phyloP scores from a whole-genome alignment of 2,888 invertebrate genomes.

The Drosophila heteroneura region DNA sequence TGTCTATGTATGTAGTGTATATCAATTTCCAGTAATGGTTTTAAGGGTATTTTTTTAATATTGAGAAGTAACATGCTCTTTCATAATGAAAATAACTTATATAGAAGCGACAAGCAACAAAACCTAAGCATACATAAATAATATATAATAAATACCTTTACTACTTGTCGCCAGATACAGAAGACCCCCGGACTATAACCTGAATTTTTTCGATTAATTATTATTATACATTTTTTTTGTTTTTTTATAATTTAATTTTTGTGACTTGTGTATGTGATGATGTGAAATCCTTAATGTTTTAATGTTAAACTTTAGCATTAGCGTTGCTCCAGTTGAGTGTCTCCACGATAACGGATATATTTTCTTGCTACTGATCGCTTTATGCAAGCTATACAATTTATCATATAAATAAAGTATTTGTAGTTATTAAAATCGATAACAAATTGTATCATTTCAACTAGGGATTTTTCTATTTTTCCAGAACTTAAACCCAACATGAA shows the following conservation, averaged over 20 bases:
- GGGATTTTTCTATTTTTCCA: background rate
- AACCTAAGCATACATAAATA: constrained; percentile 6
- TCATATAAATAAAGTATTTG: constrained; percentile 75
- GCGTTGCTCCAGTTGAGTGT: constrained; percentile 41
- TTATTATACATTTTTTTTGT: constrained; percentile 5
- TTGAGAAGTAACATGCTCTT: constrained; percentile 52
- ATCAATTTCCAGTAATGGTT: constrained; percentile 70
- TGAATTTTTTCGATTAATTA: constrained; percentile 10
- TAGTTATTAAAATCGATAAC: constrained; percentile 62
- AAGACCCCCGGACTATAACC: constrained; percentile 7
- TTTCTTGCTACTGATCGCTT: constrained; percentile 45
- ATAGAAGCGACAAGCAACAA: constrained; percentile 1
- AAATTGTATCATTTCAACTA: background rate
- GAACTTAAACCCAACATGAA: background rate
- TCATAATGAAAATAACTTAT: constrained; percentile 47
- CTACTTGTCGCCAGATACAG: constrained; percentile 8
- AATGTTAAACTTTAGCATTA: constrained; percentile 47
- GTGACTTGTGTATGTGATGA: constrained; percentile 14
- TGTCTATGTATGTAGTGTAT: constrained; percentile 40
- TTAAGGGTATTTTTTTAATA: constrained; percentile 70
- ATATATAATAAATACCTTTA: constrained; percentile 6
- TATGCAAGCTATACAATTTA: constrained; percentile 66
- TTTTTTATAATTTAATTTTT: constrained; percentile 15
- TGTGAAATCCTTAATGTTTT: constrained; percentile 17
- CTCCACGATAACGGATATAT: constrained; percentile 38